Evolutionary conservation across 2,797 vertebrate genomes (phyloP).

Genomic region (Pristis pectinata): DNA sequence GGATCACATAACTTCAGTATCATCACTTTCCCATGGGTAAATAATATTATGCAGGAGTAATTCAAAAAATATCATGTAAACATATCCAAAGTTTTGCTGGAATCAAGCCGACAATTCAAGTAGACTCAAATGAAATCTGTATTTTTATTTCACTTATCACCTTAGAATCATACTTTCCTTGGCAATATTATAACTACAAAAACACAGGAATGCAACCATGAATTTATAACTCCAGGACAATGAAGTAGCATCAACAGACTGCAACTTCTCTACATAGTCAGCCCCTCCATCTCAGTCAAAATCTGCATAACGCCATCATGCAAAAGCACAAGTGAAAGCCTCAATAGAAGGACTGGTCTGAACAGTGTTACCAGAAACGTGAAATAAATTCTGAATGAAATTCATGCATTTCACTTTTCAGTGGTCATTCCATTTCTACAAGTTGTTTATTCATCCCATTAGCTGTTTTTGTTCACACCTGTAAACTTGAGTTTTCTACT

Average conservation of each 20-base stretch:
- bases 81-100: not conserved
- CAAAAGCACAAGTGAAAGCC: not conserved
- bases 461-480: no score
- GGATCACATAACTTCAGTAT: not conserved
- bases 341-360: not conserved
- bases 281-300: not conserved
- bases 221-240: not conserved
- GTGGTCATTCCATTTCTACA: no score
- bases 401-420: not conserved
- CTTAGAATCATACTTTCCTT: not conserved
- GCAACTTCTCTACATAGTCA: not conserved
- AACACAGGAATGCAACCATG: not conserved
- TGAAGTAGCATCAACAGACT: not conserved
- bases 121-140: not conserved
- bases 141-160: not conserved
- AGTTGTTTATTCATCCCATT: no score
- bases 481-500: no score
- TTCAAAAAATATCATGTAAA: not conserved
- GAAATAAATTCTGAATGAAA: not conserved
- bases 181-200: not conserved
- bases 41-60: not conserved
- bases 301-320: not conserved
- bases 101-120: not conserved
- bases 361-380: not conserved
- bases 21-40: not conserved